Evolutionary conservation across 37 sponge, comb jelly and placozoan genomes (phyloP).

Genomic region (Bolinopsis microptera): DNA sequence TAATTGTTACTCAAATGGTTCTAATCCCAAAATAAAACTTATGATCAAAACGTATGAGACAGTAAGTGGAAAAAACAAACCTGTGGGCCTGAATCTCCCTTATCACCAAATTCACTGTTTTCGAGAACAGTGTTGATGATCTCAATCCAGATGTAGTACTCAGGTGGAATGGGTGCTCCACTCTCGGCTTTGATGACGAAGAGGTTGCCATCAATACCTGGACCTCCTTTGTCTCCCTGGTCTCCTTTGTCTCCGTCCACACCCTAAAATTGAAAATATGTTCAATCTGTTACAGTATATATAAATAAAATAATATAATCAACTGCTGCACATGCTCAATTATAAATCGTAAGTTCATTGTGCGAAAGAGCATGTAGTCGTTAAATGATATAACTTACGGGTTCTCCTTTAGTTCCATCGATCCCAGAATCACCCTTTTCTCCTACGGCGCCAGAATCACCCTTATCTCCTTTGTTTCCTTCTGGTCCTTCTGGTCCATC

Average conservation of each 20-base stretch:
- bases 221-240: neutral
- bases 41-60: too few relatives aligned
- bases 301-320: too few relatives aligned
- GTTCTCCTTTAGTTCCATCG: constrained; percentile 10
- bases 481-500: neutral
- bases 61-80: neutral
- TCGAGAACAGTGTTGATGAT: constrained; percentile 1
- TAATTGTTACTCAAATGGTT: too few relatives aligned
- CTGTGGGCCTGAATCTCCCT: constrained; percentile 23
- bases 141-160: constrained; percentile 33
- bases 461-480: constrained; percentile 16
- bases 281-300: too few relatives aligned
- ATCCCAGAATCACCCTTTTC: constrained; percentile 4
- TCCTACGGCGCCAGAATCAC: constrained; percentile 35
- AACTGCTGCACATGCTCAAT: too few relatives aligned
- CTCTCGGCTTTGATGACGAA: neutral
- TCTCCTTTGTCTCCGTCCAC: neutral
- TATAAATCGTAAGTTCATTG: neutral
- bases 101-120: neutral
- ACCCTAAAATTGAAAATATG: too few relatives aligned
- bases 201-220: constrained; percentile 55
- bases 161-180: neutral
- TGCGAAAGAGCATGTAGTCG: neutral
- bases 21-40: too few relatives aligned
- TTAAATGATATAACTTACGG: neutral